Base-by-base conservation (phyloP, 2,113 vertebrate genomes). In the Festucalex cinctus region DNA sequence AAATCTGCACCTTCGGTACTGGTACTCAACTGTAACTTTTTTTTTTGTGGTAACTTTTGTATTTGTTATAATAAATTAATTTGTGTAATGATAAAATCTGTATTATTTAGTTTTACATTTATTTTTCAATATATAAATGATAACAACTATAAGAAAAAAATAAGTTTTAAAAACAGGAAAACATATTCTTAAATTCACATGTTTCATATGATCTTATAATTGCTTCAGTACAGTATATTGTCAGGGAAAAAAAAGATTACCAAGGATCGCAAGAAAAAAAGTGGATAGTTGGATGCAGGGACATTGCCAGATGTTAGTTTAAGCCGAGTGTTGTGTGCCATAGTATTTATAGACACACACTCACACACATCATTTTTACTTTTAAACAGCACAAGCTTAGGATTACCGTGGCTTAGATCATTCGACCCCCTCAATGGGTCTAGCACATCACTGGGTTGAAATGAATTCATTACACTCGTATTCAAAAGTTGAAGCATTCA, bases 401-500 rank as follows among this genome's bases (percentile, higher is more conserved):
- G 89, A 94, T 95, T 96, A 95, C 89, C 91, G 84, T 84, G 88
- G 85, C 46, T 94, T 94, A 89, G 83, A 88, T 92, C 84, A 90
- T 92, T 88, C 92, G 86, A 93, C 90, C 92, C 92, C 75, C 69
- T 69, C 68, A 72, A n/a, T 51, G 54, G 59, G 19, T 84, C 77
- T 83, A 77, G 75, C 57, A 78, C 81, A 90, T 89, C 88, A 74
- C 80, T 90, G 84, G 78, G 82, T 78, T 90, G 82, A 91, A 93
- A 89, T 91, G 74, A 78, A 84, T 93, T 90, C 88, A 82, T 85
- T 75, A 84, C 85, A 83, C 83, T 80, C 77, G 85, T 92, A 90
- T 86, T 71, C 80, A 83, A 76, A 83, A 72, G 87, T 46, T 56
- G 48, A 87, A 72, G 75, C 35, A 70, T 71, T 88, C 89, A 80